These are phyloP conservation scores for Latrodectus elegans DNA, from an alignment of 2,888 invertebrate species.

Conservation along the genomic window DNA sequence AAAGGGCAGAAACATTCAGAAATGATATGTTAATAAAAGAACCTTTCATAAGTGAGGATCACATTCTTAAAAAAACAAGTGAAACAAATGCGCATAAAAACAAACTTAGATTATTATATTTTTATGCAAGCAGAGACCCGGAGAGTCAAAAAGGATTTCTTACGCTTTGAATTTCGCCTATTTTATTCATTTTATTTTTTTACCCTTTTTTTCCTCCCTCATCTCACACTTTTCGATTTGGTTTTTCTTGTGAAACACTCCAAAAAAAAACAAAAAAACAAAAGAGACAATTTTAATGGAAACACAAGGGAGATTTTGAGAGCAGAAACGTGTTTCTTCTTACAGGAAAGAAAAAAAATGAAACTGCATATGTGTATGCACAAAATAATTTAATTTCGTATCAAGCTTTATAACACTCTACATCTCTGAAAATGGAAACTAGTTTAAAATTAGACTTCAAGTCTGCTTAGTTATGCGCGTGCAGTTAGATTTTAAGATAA, in stretches of 20 bases:
- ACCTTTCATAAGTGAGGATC: too few relatives aligned
- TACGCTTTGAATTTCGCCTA: too few relatives aligned
- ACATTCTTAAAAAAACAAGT: too few relatives aligned
- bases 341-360: background rate
- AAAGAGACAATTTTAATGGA: background rate
- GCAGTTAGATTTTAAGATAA: too few relatives aligned
- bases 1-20: too few relatives aligned
- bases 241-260: background rate
- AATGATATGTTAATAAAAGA: too few relatives aligned
- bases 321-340: background rate
- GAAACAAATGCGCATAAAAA: too few relatives aligned
- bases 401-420: background rate
- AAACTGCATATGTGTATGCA: background rate
- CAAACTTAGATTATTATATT: too few relatives aligned
- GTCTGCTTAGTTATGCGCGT: background rate
- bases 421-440: background rate
- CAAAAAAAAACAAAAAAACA: background rate
- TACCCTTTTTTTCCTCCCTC: too few relatives aligned
- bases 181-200: too few relatives aligned
- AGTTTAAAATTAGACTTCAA: background rate
- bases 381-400: background rate
- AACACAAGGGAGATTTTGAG: background rate
- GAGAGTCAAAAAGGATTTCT: too few relatives aligned
- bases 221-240: background rate
- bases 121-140: too few relatives aligned